phyloP scores from a whole-genome alignment of 2,797 vertebrate species.

The Micrastur ruficollis region DNA sequence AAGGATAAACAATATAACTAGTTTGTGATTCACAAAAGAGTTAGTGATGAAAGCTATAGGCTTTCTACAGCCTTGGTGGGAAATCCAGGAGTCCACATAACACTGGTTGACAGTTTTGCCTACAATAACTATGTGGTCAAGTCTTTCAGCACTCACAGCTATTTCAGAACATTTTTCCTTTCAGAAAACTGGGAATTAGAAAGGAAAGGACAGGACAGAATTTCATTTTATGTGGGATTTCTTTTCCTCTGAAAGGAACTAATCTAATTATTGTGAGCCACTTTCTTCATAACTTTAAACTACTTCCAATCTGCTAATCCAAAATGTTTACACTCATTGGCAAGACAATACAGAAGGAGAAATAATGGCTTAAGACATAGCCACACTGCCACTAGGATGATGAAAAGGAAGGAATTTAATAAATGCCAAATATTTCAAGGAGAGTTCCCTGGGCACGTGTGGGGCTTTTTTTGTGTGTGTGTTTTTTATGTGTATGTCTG shows the following conservation, averaged over 20 bases:
- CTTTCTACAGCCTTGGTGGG: not conserved
- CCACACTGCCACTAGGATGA: not conserved
- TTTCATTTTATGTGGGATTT: not conserved
- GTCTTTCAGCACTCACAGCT: not conserved
- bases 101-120: not conserved
- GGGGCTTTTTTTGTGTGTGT: rapidly evolving
- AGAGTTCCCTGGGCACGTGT: rapidly evolving
- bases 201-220: not conserved
- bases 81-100: not conserved
- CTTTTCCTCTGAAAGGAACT: not conserved
- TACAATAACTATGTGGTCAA: not conserved
- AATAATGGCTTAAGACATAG: not conserved
- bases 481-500: not conserved
- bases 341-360: not conserved
- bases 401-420: not conserved
- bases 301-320: not conserved
- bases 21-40: not conserved
- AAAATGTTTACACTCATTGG: not conserved
- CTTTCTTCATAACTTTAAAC: not conserved
- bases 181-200: not conserved
- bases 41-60: not conserved
- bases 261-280: not conserved
- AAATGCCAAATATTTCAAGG: not conserved
- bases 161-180: not conserved
- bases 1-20: not conserved